Conservation (phyloP, 2,113 vertebrate genomes). For the Neolamprologus variostigma region DNA sequence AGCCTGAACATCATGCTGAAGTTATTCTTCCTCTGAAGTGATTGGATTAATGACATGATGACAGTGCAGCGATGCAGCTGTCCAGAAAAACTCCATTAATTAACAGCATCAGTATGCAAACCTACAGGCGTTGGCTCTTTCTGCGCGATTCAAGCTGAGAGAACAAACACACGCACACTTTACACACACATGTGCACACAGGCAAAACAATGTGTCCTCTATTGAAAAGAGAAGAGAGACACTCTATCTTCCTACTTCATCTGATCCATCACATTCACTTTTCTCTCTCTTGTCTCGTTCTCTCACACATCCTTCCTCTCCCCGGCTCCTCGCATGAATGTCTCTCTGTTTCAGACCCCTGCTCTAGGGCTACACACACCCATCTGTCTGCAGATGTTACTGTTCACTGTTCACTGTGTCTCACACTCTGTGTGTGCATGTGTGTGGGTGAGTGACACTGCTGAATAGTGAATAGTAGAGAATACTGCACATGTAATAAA, state of each 20-base stretch:
- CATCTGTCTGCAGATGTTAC: slow-evolving; percentile 70
- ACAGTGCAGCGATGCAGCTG: slow-evolving; percentile 52
- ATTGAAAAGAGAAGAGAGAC: slow-evolving; percentile 62
- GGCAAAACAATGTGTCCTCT: slow-evolving; percentile 69
- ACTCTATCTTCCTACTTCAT: slow-evolving; percentile 68
- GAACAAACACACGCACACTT: slow-evolving; percentile 31
- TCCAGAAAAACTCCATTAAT: slow-evolving; percentile 56
- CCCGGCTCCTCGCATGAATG: slow-evolving; percentile 63
- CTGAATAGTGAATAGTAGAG: slow-evolving; percentile 39
- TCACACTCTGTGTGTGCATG: slow-evolving; percentile 4
- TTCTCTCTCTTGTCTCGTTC: slow-evolving; percentile 54
- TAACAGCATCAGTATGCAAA: slow-evolving; percentile 68
- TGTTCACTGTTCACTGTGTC: slow-evolving; percentile 43
- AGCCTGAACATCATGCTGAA: background rate
- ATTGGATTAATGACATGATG: slow-evolving; percentile 60
- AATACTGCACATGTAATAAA: background rate
- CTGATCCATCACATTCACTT: slow-evolving; percentile 59
- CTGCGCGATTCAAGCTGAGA: slow-evolving; percentile 4
- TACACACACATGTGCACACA: slow-evolving; percentile 33
- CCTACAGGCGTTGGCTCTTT: slow-evolving; percentile 33
- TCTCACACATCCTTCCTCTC: slow-evolving; percentile 70
- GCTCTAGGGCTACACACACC: slow-evolving; percentile 65
- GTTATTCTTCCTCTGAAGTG: slow-evolving; percentile 38
- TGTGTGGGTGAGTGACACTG: slow-evolving; percentile 14
- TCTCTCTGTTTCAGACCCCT: slow-evolving; percentile 63